phyloP scores from a whole-genome alignment of 2,797 vertebrate genomes.

The Gallirallus australis region DNA sequence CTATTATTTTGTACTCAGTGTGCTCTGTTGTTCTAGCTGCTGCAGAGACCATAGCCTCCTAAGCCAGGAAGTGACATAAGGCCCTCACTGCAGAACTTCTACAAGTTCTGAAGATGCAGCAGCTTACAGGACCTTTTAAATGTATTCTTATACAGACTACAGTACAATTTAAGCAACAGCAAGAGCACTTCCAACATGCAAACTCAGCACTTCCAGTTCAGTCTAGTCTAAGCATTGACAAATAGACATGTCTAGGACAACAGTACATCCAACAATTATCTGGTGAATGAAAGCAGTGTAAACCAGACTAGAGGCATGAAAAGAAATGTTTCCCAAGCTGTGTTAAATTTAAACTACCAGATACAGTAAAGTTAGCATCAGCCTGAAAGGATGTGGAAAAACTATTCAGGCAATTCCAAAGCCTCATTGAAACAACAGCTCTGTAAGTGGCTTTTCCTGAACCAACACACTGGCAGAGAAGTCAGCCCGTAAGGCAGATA shows the following conservation, averaged over 20 bases:
- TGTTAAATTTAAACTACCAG: neutral
- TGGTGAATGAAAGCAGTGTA: neutral
- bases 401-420: neutral
- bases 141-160: neutral
- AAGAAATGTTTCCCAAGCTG: neutral
- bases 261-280: neutral
- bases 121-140: neutral
- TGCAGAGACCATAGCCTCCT: neutral
- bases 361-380: neutral
- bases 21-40: neutral
- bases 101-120: neutral
- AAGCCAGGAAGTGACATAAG: neutral
- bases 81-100: neutral
- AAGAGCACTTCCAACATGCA: neutral
- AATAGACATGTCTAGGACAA: neutral
- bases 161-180: neutral
- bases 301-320: neutral
- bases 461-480: neutral
- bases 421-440: neutral
- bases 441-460: neutral
- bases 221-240: neutral
- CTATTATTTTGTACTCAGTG: neutral
- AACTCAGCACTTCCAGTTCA: neutral
- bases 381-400: neutral
- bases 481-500: neutral